Evolutionary conservation across 2,113 vertebrate genomes (phyloP).

Genomic region (Forbesichthys agassizii): DNA sequence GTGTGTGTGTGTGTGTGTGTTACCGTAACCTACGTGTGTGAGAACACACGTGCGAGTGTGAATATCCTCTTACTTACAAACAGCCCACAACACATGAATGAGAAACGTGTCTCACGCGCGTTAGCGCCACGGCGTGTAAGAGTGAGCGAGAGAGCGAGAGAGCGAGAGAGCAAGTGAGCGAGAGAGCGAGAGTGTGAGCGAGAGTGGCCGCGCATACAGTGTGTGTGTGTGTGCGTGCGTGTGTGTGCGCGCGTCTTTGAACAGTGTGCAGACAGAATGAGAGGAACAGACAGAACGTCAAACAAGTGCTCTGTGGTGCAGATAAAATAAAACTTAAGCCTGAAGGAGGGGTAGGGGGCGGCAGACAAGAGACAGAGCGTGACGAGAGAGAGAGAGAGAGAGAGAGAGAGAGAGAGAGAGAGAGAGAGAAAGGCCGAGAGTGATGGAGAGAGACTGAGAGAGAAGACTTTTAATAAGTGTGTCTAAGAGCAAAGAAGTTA

Average conservation of each 20-base stretch:
- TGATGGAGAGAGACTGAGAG: too few species aligned
- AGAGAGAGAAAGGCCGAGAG: too few species aligned
- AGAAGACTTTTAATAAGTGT: too few species aligned
- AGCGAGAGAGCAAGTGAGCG: background rate
- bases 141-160: background rate
- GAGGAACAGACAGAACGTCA: slow-evolving; percentile 23
- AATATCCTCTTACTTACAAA: background rate
- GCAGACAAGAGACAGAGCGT: slow-evolving; percentile 3
- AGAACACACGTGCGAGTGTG: background rate
- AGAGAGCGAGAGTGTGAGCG: background rate
- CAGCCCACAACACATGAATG: background rate
- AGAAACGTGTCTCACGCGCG: background rate
- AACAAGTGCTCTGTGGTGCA: slow-evolving; percentile 18
- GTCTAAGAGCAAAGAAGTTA: too few species aligned
- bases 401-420: too few species aligned
- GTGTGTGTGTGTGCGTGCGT: background rate
- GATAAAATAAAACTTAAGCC: slow-evolving; percentile 3
- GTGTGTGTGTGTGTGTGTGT: background rate
- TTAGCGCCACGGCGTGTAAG: background rate
- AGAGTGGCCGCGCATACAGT: background rate
- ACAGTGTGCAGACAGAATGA: background rate
- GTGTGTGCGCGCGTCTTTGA: background rate
- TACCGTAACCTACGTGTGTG: background rate
- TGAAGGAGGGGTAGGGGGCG: background rate
- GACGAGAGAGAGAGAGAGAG: background rate